Conservation (phyloP, 2,113 vertebrate genomes). For the Peucedramus taeniatus region DNA sequence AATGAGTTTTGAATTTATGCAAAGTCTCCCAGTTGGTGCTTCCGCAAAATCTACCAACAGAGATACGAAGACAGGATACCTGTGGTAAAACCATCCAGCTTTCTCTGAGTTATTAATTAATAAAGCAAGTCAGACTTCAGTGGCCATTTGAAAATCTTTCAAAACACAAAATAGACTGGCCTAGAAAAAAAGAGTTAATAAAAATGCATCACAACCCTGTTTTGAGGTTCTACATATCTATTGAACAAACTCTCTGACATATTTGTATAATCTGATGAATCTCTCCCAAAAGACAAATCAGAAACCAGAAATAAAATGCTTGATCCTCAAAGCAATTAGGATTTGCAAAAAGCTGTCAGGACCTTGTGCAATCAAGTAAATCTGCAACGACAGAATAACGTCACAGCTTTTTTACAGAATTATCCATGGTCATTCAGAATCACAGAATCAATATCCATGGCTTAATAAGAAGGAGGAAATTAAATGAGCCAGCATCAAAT, state of each 20-base stretch:
- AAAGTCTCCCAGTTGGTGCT: neutral
- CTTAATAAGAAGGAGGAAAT: neutral
- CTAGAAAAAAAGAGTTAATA: neutral
- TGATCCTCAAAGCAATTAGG: neutral
- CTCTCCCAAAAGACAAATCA: neutral
- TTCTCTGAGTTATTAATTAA: neutral
- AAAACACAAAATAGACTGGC: neutral
- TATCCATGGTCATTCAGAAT: neutral
- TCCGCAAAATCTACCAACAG: rapidly evolving
- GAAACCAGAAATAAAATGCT: neutral
- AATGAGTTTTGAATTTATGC: neutral
- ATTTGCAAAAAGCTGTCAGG: neutral
- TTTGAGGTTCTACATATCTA: neutral
- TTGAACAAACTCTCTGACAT: neutral
- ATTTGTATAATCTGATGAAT: neutral
- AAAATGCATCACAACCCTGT: rapidly evolving
- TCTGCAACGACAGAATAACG: neutral
- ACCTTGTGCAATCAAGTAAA: neutral
- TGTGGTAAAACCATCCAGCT: neutral
- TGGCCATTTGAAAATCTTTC: neutral
- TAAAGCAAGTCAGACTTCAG: neutral
- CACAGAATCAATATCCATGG: neutral
- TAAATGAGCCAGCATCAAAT: neutral
- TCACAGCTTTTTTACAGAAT: neutral
- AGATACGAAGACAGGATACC: neutral